phyloP scores from a whole-genome alignment of 2,888 invertebrate genomes.

The Monochamus alternatus region DNA sequence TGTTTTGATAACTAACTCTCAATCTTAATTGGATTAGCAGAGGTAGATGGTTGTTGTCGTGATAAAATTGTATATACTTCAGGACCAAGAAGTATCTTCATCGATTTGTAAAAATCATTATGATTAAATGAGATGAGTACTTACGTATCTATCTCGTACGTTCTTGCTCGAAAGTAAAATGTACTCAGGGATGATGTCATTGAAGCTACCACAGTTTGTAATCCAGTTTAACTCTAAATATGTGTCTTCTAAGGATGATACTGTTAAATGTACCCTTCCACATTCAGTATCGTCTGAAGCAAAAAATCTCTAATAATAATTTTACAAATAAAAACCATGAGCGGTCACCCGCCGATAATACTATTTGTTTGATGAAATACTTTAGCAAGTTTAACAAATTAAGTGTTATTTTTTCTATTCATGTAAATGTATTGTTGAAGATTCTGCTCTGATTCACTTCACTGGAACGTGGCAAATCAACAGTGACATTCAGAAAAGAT shows the following conservation, averaged over 20 bases:
- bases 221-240: slow-evolving; percentile 74
- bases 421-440: not conserved
- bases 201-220: slow-evolving; percentile 66
- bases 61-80: too few relatives aligned
- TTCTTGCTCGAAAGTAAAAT: slow-evolving; percentile 65
- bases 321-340: too few relatives aligned
- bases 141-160: slow-evolving; percentile 65
- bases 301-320: not conserved
- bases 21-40: too few relatives aligned
- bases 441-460: not conserved
- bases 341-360: too few relatives aligned
- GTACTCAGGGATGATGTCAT: slow-evolving; percentile 63
- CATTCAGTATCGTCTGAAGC: slow-evolving; percentile 60
- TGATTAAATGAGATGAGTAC: slow-evolving; percentile 38
- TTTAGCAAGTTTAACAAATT: too few relatives aligned
- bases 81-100: too few relatives aligned
- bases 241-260: slow-evolving; percentile 71
- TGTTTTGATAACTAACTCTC: too few relatives aligned
- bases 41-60: not conserved
- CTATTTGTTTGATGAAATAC: too few relatives aligned
- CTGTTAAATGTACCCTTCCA: slow-evolving; percentile 72
- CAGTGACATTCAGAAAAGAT: not conserved
- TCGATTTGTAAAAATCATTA: not conserved
- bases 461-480: not conserved
- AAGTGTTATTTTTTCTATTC: not conserved